A percentile compares a stretch with the other conserved stretches of the same genome.
Evolutionary conservation across 2,113 vertebrate genomes (phyloP).

Genomic region (Mirza zaza): DNA sequence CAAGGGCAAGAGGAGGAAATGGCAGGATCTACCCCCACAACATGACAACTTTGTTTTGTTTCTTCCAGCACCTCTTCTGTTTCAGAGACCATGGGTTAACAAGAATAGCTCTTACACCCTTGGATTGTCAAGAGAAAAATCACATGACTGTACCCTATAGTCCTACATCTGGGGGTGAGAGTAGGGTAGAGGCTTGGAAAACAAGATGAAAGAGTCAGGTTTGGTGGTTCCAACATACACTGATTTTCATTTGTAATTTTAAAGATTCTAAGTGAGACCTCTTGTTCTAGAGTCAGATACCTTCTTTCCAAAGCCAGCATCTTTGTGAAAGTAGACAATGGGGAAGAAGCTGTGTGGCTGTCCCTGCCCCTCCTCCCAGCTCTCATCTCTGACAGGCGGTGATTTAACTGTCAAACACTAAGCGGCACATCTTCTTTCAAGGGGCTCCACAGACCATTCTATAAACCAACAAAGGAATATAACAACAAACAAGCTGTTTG

Average conservation of each 20-base stretch:
- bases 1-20: background rate
- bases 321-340: background rate
- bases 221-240: background rate
- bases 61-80: background rate
- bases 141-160: background rate
- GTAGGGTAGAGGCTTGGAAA: background rate
- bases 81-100: background rate
- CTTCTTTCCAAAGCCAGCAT: background rate
- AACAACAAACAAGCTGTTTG: slow-evolving; percentile 74
- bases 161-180: background rate
- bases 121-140: background rate
- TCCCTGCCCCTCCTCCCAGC: background rate
- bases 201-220: background rate
- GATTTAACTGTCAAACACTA: slow-evolving; percentile 69
- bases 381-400: slow-evolving; percentile 36
- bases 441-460: slow-evolving; percentile 79
- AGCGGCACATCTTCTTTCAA: slow-evolving; percentile 71
- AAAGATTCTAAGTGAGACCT: background rate
- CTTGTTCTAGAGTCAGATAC: background rate
- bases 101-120: accelerated
- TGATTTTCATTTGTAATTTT: slow-evolving; percentile 20
- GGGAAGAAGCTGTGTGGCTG: background rate
- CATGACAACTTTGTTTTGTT: background rate
- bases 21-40: background rate
- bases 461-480: slow-evolving; percentile 80